phyloP scores from a whole-genome alignment of 2,797 vertebrate species.

The Apogon talboti region DNA sequence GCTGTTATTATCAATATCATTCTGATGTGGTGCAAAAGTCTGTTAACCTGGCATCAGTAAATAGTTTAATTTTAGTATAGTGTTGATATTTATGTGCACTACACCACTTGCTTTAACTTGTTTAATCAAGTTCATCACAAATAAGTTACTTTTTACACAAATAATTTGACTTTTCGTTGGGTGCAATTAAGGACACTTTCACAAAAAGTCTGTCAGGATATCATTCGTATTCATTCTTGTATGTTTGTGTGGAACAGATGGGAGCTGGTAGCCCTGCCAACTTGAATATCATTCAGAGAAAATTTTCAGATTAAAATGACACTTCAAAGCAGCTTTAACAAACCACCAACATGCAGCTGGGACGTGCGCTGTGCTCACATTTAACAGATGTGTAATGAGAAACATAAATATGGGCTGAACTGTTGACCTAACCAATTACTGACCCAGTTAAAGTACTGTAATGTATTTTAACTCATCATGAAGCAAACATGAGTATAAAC shows the following conservation, averaged over 20 bases:
- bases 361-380: conserved; percentile 26
- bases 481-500: too few species aligned
- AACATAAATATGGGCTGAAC: conserved; percentile 22
- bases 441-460: too few species aligned
- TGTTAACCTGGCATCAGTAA: too few species aligned
- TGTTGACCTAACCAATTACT: background rate
- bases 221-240: conserved; percentile 14
- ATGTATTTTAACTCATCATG: too few species aligned
- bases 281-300: conserved; percentile 47
- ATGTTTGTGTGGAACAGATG: conserved; percentile 45
- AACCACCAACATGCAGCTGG: conserved; percentile 44
- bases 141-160: too few species aligned
- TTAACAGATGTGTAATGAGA: conserved; percentile 29
- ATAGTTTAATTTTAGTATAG: too few species aligned
- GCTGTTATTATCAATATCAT: too few species aligned
- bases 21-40: too few species aligned
- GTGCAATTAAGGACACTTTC: background rate
- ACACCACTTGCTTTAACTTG: too few species aligned
- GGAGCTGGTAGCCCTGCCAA: conserved; percentile 33
- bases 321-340: conserved; percentile 46
- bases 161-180: too few species aligned
- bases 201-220: conserved; percentile 27
- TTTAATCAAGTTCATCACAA: too few species aligned
- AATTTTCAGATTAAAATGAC: conserved; percentile 58
- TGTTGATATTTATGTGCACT: too few species aligned